These are phyloP conservation scores for Prostheceraeus crozeri DNA, from an alignment of 2,888 invertebrate species.

Conservation along the genomic window DNA sequence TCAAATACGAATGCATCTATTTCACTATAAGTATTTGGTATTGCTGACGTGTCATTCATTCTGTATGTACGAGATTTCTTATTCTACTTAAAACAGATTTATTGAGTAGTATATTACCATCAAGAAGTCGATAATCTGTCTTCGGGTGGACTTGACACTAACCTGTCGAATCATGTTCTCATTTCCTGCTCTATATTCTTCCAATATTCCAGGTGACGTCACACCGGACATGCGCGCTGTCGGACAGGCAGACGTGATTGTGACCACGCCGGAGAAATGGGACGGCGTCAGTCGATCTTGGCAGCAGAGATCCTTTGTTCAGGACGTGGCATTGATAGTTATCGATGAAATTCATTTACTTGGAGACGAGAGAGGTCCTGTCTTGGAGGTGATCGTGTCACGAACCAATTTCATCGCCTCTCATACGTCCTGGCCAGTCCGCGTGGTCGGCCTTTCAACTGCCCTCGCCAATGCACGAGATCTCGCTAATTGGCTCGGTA, in stretches of 20 bases:
- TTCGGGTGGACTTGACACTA: neutral
- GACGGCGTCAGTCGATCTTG: slow-evolving; percentile 96
- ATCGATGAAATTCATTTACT: slow-evolving; percentile 97
- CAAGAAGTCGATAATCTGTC: neutral
- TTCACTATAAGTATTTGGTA: no score
- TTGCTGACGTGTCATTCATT: no score
- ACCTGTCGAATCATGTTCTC: neutral
- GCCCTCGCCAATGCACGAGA: slow-evolving; percentile 94
- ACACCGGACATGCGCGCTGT: slow-evolving; percentile 79
- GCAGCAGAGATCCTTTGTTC: slow-evolving; percentile 84
- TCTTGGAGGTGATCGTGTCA: slow-evolving; percentile 91
- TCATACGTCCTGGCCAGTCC: slow-evolving; percentile 71
- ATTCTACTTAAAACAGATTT: no score
- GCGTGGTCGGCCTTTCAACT: slow-evolving; percentile 89
- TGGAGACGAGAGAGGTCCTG: slow-evolving; percentile 64
- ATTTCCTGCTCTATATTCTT: neutral
- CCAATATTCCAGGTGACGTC: slow-evolving; percentile 74
- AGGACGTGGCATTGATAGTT: slow-evolving; percentile 75
- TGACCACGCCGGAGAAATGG: slow-evolving; percentile 99
- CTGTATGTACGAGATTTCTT: no score
- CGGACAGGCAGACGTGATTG: slow-evolving; percentile 76
- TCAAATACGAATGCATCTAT: no score
- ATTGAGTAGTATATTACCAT: no score
- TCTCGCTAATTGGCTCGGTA: slow-evolving; percentile 89
- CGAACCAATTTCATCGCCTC: slow-evolving; percentile 89